Evolutionary conservation across 2,888 invertebrate genomes (phyloP), one percentile per base, ranked within the genome.

Genomic region (Eupithecia exiguata): DNA sequence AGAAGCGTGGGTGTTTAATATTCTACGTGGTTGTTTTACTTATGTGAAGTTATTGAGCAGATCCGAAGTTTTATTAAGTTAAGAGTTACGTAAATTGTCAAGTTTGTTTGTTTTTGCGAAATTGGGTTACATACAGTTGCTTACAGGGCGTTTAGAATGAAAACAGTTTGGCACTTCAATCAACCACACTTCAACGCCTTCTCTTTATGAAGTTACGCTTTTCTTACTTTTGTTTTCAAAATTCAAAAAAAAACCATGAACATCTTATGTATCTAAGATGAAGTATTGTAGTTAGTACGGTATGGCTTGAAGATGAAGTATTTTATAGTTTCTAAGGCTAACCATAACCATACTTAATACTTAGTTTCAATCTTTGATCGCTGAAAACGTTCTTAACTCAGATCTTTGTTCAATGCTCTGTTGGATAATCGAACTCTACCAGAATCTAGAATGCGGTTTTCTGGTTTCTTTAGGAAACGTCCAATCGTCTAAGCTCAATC

Each of bases 51-150:
- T 76, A 76, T 77, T 76, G 71, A 71, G 70, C 46, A 43, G 25
- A 43, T 53, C 38, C 12, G 49, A 77, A 76, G 74, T 77, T 78
- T 75, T 77, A 74, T 76, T 77, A 71, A 71, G 77, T 74, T 76
- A 67, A 43, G 40, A 10, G 49, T 21, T 67, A 62, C 16, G 35
- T 66, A 35, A 36, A 9, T 65, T 49, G 66, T 25, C 6, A 40
- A 25, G 40, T 69, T 76, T 65, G 71, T 67, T 74, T 70, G 70
- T 68, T 72, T n/a, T 69, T 71, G 35, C 30, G 63, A 61, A 74
- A 71, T 71, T 68, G 43, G 76, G 68, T 70, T 70, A 63, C 30
- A 67, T 65, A 65, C 65, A 14, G 36, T n/a, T n/a, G 65, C n/a
- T n/a, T 36, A 38, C 38, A 2, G 38, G 36, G 63, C 63, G 63